Conservation (phyloP, 2,113 vertebrate genomes). For the Mus pahari region DNA sequence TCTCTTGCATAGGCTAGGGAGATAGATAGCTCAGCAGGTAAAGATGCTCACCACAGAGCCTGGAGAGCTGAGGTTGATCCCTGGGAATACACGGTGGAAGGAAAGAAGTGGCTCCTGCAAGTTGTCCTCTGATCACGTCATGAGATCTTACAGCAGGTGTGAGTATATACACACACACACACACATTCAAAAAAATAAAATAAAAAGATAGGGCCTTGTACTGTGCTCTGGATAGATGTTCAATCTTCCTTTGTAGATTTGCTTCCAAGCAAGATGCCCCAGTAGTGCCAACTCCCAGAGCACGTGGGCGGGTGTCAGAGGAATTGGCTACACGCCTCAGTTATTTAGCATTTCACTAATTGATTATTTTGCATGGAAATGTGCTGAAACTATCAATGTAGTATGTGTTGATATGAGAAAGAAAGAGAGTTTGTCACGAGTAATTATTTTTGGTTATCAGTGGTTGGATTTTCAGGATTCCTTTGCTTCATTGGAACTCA, state of each 20-base stretch:
- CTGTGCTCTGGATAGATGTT: background rate
- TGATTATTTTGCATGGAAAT: slow-evolving; percentile 8
- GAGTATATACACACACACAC: no score
- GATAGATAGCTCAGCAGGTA: no score
- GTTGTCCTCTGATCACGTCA: background rate
- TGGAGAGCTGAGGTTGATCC: background rate
- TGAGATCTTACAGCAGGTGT: no score
- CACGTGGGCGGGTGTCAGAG: background rate
- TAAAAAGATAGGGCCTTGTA: accelerated
- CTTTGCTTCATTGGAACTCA: background rate
- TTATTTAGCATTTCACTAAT: slow-evolving; percentile 1
- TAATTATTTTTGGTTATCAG: background rate
- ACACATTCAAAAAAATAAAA: background rate
- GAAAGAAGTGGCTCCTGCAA: background rate
- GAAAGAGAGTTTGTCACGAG: background rate
- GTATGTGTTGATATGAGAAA: slow-evolving; percentile 1
- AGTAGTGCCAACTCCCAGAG: background rate
- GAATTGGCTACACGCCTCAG: background rate
- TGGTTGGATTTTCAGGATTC: background rate
- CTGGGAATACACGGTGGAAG: background rate
- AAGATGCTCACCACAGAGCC: background rate
- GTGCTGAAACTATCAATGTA: background rate
- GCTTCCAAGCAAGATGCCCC: background rate
- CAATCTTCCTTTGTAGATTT: background rate
- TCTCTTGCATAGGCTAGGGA: background rate